Evolutionary conservation across 2,888 invertebrate genomes (phyloP), one percentile per base, ranked within the genome.

Genomic region (Pandemis cinnamomeana): DNA sequence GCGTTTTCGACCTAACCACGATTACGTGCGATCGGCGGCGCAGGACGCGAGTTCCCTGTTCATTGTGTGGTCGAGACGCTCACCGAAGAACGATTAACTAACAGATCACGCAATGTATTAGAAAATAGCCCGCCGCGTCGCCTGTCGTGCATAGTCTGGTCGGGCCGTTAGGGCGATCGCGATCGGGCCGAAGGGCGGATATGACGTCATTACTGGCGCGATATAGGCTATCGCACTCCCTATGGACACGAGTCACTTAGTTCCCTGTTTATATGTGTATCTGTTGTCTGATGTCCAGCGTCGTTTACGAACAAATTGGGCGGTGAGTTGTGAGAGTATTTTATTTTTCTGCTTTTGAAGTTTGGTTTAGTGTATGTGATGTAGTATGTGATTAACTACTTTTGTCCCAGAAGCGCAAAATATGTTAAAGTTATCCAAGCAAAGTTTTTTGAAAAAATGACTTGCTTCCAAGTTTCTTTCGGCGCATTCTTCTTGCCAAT

Each of bases 121-220:
- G 55, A 55, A 13, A 55, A 55, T n/a, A 13, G n/a, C n/a, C 5
- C 3, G 13, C 0, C 20, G 71, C 41, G 60, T 11, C 4, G 10
- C 46, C 11, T 11, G 4, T 46, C 46, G 46, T 11, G 5, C 11
- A 6, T n/a, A 53, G 15, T 53, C 53, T n/a, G 53, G 53, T 15
- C 5, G 53, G 5, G 53, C 13, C 13, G 53, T 15, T 75, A 75
- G 77, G 74, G 77, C 75, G 72, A 77, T 70, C 55, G 71, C 46
- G 60, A 20, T 67, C 64, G 42, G 68, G 60, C 64, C 70, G 61
- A 48, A 70, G 74, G 68, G 58, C 78, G 78, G 77, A 78, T 75
- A 75, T 78, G 78, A 78, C 75, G 77, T 78, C 78, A 77, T 78
- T 77, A 77, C 73, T 74, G 74, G 51, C 64, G 71, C 64, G 71